These are phyloP conservation scores for Leptopilina syphax DNA, from an alignment of 2,888 invertebrate species.

Conservation along the genomic window DNA sequence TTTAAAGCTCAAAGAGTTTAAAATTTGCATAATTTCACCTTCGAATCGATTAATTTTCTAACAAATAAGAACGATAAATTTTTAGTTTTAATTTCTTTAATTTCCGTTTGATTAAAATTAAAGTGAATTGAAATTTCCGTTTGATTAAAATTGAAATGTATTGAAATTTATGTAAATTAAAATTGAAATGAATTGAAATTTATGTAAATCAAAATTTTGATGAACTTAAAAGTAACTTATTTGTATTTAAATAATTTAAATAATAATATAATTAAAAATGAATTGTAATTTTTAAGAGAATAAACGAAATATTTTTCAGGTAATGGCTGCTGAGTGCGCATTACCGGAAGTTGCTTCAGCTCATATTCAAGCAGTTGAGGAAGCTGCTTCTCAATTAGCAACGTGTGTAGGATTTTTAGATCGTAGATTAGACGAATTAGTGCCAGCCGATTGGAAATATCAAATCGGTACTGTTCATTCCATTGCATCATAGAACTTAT, in stretches of 20 bases:
- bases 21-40: no score
- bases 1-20: no score
- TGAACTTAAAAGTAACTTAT: neutral
- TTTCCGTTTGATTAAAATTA: no score
- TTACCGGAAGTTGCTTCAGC: slow-evolving; percentile 76
- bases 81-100: no score
- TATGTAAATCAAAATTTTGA: neutral
- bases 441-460: slow-evolving; percentile 76
- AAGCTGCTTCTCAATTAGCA: slow-evolving; percentile 75
- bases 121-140: no score
- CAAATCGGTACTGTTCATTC: slow-evolving; percentile 62
- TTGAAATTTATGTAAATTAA: no score
- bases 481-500: slow-evolving; percentile 8
- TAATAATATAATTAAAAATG: neutral
- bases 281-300: no score
- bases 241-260: neutral
- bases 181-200: neutral
- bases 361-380: slow-evolving; percentile 77
- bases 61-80: no score
- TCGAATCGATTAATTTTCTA: no score
- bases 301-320: slow-evolving; percentile 50
- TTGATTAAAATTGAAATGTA: no score
- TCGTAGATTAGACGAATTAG: slow-evolving; percentile 77
- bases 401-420: slow-evolving; percentile 77
- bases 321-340: slow-evolving; percentile 70